Conservation (phyloP, 92 coral and sea anemone species). For the Epizoanthus ramosus region DNA sequence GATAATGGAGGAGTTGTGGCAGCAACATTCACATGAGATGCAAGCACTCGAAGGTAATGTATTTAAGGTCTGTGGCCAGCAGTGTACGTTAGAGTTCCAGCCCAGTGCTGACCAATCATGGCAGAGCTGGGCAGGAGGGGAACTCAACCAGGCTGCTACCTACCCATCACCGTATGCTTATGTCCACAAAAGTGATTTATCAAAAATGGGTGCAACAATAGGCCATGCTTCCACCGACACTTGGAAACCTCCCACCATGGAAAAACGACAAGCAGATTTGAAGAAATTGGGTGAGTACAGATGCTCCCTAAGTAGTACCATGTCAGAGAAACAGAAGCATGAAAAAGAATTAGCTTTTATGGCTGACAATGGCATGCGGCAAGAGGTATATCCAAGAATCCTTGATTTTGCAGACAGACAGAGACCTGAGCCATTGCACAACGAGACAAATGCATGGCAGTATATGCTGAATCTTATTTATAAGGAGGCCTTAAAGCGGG, state of each 20-base stretch:
- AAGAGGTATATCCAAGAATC: conserved; percentile 59
- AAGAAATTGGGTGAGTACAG: conserved; percentile 27
- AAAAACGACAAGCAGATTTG: conserved; percentile 31
- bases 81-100: conserved; percentile 43
- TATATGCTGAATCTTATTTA: conserved; percentile 53
- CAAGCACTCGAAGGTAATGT: conserved; percentile 36
- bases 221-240: conserved; percentile 42
- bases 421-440: conserved; percentile 75
- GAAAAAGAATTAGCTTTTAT: conserved; percentile 49
- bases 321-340: conserved; percentile 30
- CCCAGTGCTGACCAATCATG: conserved; percentile 71
- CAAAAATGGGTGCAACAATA: conserved; percentile 60
- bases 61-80: conserved; percentile 43
- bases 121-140: conserved; percentile 73
- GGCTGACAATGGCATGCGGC: conserved; percentile 65
- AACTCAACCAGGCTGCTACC: conserved; percentile 70
- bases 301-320: conserved; percentile 5
- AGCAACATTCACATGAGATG: conserved; percentile 43
- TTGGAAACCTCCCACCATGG: conserved; percentile 51
- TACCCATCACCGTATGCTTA: conserved; percentile 73
- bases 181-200: conserved; percentile 54
- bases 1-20: conserved; percentile 37
- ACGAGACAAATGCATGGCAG: conserved; percentile 77
- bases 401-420: conserved; percentile 64
- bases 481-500: conserved; percentile 31